Base-by-base conservation (phyloP, 2,113 vertebrate species). In the Asarcornis scutulata region DNA sequence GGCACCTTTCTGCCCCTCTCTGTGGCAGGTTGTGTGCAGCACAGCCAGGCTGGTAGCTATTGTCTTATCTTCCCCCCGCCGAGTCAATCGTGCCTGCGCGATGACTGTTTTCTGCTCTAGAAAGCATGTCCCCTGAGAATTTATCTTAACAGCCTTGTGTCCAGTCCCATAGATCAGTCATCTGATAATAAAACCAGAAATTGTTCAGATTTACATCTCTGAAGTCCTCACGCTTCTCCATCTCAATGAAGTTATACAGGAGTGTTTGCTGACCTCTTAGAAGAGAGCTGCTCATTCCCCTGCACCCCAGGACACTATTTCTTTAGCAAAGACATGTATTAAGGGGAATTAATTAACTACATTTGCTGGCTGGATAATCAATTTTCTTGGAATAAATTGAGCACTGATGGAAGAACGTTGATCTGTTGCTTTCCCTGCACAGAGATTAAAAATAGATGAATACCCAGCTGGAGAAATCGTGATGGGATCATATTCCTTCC, bases 301-400 rank as follows among this genome's bases (percentile, higher is more conserved):
- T 42, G 16, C 66, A 68, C 53, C 32, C 69, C 74, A 82, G 53
- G 89, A 73, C 2, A 17, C 64, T n/a, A 17, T 44, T 72, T 71
- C 66, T 84, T 87, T 76, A 76, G 66, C 48, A 69, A 86, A 53
- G 69, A 32, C 5, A 1, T 63, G 29, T 68, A 75, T 92, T 81
- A 95, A 86, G 13, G 53, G 73, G 67, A 95, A 92, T 87, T 95
- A 95, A 95, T 93, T 95, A 94, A 92, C 60, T 79, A 76, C 74
- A 69, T 84, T 92, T 91, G 34, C 81, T 90, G 72, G 50, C 55
- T 66, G 76, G 38, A 46, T 96, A 95, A 97, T 95, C 56, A 79
- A 82, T 95, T 93, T 87, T 85, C 91, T 64, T 60, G 26, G 46
- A 84, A 73, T 84, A 92, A 96, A 95, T 73, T 93, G 94, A 93